These are phyloP conservation scores for Spialia ferax DNA, from an alignment of 2,888 invertebrate species.

Conservation along the genomic window DNA sequence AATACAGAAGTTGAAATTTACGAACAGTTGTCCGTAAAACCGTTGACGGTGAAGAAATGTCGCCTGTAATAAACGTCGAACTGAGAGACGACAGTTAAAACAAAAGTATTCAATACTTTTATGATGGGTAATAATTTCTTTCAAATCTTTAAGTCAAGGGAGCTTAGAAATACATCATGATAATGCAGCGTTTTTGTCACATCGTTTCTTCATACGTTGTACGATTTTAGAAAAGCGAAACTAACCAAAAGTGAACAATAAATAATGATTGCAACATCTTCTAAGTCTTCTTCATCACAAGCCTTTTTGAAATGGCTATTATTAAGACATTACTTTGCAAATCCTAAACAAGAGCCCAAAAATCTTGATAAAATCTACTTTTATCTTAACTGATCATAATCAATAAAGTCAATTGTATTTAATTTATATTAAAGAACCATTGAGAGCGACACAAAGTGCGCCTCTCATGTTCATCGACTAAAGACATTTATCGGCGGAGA, in stretches of 20 bases:
- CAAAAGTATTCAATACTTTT: constrained; percentile 67
- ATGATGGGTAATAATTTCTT: constrained; percentile 64
- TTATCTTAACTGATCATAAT: constrained; percentile 30
- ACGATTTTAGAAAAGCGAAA: constrained; percentile 6
- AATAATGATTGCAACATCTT: constrained; percentile 14
- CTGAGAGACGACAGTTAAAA: constrained; percentile 61
- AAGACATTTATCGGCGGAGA: constrained; percentile 36
- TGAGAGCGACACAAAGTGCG: constrained; percentile 24
- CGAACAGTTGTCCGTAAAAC: constrained; percentile 59
- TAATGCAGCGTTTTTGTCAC: constrained; percentile 29
- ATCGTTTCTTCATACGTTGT: neutral
- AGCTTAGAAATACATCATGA: constrained; percentile 33
- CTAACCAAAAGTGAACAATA: constrained; percentile 14
- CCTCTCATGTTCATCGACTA: constrained; percentile 26
- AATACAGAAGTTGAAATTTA: constrained; percentile 55
- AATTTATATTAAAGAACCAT: constrained; percentile 27
- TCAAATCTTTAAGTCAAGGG: constrained; percentile 46
- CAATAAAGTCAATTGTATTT: constrained; percentile 36
- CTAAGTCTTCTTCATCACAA: neutral
- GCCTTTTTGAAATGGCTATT: constrained; percentile 8
- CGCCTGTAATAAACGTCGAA: constrained; percentile 62
- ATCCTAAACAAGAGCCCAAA: constrained; percentile 21
- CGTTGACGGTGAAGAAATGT: constrained; percentile 61
- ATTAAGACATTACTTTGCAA: constrained; percentile 34
- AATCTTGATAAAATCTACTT: constrained; percentile 27